Conservation (phyloP, 2,113 vertebrate species). For the Cisticola juncidis region DNA sequence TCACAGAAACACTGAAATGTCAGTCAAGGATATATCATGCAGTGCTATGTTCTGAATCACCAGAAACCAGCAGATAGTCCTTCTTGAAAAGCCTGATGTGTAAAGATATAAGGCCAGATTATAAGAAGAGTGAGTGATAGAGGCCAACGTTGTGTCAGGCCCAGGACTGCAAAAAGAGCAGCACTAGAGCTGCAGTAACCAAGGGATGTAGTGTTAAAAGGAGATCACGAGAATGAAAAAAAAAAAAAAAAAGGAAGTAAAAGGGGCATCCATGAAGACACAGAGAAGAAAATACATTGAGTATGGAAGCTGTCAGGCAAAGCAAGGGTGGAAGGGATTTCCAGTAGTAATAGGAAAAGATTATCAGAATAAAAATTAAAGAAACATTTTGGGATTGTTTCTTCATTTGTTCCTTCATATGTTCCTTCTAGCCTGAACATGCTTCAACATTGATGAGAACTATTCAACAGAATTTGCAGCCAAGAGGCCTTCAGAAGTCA, state of each 20-base stretch:
- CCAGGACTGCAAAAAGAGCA: background rate
- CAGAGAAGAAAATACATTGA: background rate
- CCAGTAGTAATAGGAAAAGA: background rate
- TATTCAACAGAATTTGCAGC: background rate
- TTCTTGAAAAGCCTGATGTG: background rate
- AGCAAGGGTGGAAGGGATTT: background rate
- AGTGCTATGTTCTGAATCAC: background rate
- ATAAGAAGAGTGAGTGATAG: background rate
- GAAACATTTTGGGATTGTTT: background rate
- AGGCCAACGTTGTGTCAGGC: fast-evolving
- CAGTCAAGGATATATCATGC: background rate
- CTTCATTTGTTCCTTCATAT: background rate
- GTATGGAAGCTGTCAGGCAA: background rate
- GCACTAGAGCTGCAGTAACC: background rate
- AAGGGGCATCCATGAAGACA: background rate
- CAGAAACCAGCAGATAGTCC: background rate
- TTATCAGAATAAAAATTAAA: background rate
- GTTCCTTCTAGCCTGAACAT: background rate
- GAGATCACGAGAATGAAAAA: background rate
- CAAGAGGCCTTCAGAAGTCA: background rate
- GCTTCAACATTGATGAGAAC: background rate
- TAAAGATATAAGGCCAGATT: background rate
- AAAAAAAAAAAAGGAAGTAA: background rate
- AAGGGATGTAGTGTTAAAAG: background rate
- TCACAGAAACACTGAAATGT: background rate